Percentiles rank a stretch among this genome's conserved stretches.
Evolutionary conservation across 2,888 invertebrate species (phyloP).

Genomic region (Xanthostigma xanthostigma): DNA sequence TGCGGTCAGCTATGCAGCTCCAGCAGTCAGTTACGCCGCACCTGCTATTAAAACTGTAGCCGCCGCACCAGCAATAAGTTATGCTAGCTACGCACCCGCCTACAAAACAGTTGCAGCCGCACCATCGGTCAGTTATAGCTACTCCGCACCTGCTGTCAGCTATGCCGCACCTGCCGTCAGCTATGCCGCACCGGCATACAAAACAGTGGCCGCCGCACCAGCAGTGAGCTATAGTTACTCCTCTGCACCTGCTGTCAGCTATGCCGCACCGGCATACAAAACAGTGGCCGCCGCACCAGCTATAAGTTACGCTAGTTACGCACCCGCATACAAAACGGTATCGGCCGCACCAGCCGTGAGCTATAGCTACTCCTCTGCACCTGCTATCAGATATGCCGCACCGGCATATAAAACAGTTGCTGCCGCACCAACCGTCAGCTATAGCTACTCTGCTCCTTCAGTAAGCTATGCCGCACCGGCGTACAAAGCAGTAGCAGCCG

Average conservation of each 20-base stretch:
- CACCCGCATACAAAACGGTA: conserved; percentile 2
- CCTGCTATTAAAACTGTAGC: conserved; percentile 3
- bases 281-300: neutral
- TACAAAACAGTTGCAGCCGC: neutral
- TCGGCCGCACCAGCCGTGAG: conserved; percentile 9
- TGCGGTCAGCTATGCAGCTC: conserved; percentile 17
- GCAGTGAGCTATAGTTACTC: neutral
- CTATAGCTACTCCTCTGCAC: neutral
- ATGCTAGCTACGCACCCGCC: neutral
- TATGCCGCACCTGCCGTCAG: neutral
- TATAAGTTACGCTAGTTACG: conserved; percentile 11
- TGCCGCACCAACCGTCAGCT: neutral
- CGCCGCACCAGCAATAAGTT: neutral
- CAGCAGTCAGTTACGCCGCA: conserved; percentile 13
- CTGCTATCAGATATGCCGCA: conserved; percentile 9
- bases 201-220: neutral
- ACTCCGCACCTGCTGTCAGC: no score
- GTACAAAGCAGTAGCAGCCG: neutral
- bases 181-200: neutral
- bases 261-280: neutral
- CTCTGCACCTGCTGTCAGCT: conserved; percentile 1
- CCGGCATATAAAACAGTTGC: neutral
- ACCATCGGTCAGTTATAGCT: neutral
- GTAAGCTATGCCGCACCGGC: conserved; percentile 10
- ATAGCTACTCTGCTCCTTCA: neutral